Evolutionary conservation across 2,113 vertebrate species (phyloP).

Genomic region (Morphnarchus princeps): DNA sequence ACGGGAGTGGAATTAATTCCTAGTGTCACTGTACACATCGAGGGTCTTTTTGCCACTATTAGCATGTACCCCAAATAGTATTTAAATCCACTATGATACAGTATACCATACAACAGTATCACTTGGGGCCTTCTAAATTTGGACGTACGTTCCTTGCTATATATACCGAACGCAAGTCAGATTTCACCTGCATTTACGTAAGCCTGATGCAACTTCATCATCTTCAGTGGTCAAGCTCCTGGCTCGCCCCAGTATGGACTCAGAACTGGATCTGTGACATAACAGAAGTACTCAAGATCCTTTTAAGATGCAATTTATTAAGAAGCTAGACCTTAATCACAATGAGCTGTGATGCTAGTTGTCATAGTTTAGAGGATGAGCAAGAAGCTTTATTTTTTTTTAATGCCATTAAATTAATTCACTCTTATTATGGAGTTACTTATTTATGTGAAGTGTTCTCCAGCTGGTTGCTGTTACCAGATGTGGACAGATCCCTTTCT

Average conservation of each 20-base stretch:
- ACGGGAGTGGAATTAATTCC: constrained; percentile 56
- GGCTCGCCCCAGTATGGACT: neutral
- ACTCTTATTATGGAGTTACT: neutral
- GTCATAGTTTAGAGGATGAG: neutral
- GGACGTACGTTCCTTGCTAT: neutral
- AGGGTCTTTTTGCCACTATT: constrained; percentile 3
- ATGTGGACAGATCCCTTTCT: neutral
- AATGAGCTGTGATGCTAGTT: neutral
- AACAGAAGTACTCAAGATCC: neutral
- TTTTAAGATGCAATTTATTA: neutral
- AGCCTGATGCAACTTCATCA: neutral
- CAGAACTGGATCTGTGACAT: neutral
- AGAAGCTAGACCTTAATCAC: neutral
- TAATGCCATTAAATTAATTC: neutral
- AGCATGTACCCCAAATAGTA: constrained; percentile 3
- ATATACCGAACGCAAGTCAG: accelerated
- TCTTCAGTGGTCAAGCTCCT: neutral
- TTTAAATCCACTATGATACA: neutral
- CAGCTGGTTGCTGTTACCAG: neutral
- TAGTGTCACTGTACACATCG: neutral
- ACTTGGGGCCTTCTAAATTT: neutral
- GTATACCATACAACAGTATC: neutral
- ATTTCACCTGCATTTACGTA: neutral
- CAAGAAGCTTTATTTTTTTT: neutral
- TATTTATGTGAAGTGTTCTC: neutral